phyloP scores from a whole-genome alignment of 2,113 vertebrate genomes.

The Ascaphus truei region DNA sequence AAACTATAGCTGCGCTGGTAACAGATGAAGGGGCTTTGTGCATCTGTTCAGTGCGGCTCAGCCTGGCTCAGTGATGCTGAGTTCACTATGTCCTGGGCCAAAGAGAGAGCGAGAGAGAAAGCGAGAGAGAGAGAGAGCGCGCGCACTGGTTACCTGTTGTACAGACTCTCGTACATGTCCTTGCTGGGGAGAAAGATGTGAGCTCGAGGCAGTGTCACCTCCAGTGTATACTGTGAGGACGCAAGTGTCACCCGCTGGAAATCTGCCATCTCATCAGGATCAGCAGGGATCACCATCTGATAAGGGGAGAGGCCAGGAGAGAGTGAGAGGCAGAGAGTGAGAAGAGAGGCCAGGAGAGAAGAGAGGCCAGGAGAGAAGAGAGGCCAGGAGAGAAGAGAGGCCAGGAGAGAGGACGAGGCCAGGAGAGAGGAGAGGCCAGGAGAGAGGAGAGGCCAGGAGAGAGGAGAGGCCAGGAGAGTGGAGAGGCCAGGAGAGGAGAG shows the following conservation, averaged over 20 bases:
- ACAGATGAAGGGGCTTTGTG: too few relatives aligned
- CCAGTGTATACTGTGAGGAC: conserved; percentile 76
- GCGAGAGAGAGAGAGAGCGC: background rate
- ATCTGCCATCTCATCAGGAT: conserved; percentile 80
- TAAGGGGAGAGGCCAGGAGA: background rate
- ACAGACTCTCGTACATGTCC: conserved; percentile 82
- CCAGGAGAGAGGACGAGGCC: background rate
- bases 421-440: too few relatives aligned
- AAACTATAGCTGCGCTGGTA: too few relatives aligned
- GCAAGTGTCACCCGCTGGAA: conserved; percentile 79
- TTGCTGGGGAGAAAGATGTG: conserved; percentile 84
- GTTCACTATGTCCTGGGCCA: too few relatives aligned
- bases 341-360: background rate
- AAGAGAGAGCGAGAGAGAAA: background rate
- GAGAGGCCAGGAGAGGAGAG: background rate
- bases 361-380: background rate
- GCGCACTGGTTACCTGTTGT: conserved; percentile 77
- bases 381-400: background rate
- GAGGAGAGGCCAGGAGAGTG: too few relatives aligned
- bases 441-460: too few relatives aligned
- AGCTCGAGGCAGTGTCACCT: conserved; percentile 71
- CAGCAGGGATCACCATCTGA: conserved; percentile 90
- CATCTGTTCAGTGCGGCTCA: too few relatives aligned
- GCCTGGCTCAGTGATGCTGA: too few relatives aligned
- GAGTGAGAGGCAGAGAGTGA: background rate